Evolutionary conservation across 53 echinoderm and acorn worm genomes (phyloP).

Genomic region (Patiria pectinifera): DNA sequence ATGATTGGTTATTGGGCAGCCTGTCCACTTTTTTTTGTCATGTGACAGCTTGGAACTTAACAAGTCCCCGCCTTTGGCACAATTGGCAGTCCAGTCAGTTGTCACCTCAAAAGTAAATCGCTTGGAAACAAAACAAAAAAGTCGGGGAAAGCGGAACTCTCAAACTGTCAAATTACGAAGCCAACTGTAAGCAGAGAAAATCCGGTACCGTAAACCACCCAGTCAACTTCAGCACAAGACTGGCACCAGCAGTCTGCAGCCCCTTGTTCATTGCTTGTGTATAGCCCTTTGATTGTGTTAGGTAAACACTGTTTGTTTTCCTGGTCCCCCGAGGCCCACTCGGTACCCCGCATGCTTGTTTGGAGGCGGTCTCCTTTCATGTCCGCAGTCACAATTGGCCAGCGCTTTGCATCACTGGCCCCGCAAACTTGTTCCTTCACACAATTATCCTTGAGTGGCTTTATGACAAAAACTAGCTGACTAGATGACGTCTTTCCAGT

Average conservation of each 20-base stretch:
- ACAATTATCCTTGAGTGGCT: background rate
- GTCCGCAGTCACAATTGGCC: background rate
- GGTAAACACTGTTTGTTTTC: conserved; percentile 49
- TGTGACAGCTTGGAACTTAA: conserved; percentile 31
- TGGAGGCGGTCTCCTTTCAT: background rate
- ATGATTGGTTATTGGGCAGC: background rate
- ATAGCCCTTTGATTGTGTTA: background rate
- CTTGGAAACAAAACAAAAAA: background rate
- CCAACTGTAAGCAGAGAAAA: conserved; percentile 1
- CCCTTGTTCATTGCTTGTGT: background rate
- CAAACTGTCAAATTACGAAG: background rate
- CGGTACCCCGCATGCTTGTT: background rate
- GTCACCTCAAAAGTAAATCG: conserved; percentile 30
- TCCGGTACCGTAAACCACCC: background rate
- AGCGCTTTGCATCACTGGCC: background rate
- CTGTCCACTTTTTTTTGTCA: background rate
- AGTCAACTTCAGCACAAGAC: conserved; percentile 6
- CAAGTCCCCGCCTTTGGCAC: conserved; percentile 29
- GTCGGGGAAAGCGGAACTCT: background rate
- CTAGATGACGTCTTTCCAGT: background rate
- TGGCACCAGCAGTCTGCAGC: conserved; percentile 32
- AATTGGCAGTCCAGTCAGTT: background rate
- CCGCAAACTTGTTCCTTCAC: background rate
- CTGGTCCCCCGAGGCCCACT: background rate
- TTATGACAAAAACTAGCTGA: background rate